Base-by-base conservation (phyloP, 2,113 vertebrate genomes). In the Actinemys pallida region DNA sequence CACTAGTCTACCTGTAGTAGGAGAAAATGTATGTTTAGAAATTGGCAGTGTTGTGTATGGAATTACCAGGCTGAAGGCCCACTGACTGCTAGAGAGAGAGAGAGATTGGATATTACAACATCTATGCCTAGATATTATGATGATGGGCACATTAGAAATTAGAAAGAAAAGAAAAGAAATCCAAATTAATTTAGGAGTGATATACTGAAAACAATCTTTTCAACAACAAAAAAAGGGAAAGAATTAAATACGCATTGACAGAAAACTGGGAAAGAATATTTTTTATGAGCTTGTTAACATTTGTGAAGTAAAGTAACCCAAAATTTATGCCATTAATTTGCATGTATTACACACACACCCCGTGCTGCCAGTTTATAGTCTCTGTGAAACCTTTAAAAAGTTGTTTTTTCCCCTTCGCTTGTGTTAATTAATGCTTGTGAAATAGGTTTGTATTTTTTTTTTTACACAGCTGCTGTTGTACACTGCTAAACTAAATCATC, bases 281-380 rank as follows among this genome's bases (percentile, higher is more conserved):
- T 96, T 98, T 95, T 97, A 97, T 96, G 97, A 95, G 98, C 97
- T 98, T 98, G 97, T 98, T 98, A 97, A 97, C 96, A 97, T 98
- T 98, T 97, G 98, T 96, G 96, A 98, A 97, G 97, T 98, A 98
- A 97, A 98, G 97, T 97, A 97, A 98, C 96, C 96, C 96, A 97
- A 97, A 98, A 97, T 97, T 94, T 96, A 97, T 98, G 95, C 93
- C 94, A 96, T 95, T 98, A 95, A 90, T 98, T 98, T 98, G 97
- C 97, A 97, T 96, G 94, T 90, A 97, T 98, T 97, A 97, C 19
- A 39, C 57, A 96, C 89, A 95, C 95, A 95, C 93, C 75, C 89
- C 83, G 69, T 56, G 59, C 92, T 92, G 54, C 96, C 96, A 94
- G 96, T 97, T 95, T 88, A 89, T 86, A 79, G 97, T 97, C 95